Evolutionary conservation across 2,888 invertebrate species (phyloP), one percentile per base, ranked within the genome.

Genomic region (Dioctria rufipes): DNA sequence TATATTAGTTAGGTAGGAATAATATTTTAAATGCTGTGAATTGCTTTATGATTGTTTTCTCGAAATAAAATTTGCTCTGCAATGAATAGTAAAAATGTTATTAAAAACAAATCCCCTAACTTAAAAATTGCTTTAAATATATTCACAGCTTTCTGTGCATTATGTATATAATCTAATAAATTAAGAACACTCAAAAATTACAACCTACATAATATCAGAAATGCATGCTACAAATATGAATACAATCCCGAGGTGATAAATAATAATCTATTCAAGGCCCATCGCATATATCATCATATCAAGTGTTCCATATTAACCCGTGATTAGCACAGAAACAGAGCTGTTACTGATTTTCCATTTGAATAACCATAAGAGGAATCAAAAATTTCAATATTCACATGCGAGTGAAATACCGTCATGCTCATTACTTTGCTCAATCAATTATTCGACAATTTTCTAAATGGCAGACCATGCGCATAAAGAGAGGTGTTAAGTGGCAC

Each of bases 391-490:
- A 54, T 63, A 66, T 54, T 78, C 78, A 78, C 65, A 78, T 78
- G 54, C 9, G 54, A 66, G 42, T 66, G 49, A 54, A 58, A 25
- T 42, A 42, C 13, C 54, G 78, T 78, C 66, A 66, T 78, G 65
- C 77, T 42, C 69, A 66, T 43, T 60, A 80, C 81, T 84, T 82
- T 84, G 63, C 81, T 75, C 77, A 84, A 84, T 83, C 83, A 85
- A 85, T 85, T 85, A 84, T 83, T 82, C 46, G 77, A 84, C 84
- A 85, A 85, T 85, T 85, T 85, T 85, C 85, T 85, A 84, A 85
- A 85, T 85, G 85, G 84, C 82, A 85, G 83, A 82, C 84, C 85
- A 85, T 84, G 85, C 85, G 84, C 82, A 83, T 84, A 84, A 25
- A 84, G 83, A 83, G 83, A 82, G 66, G 67, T 81, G 81, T 81